Evolutionary conservation across 2,888 invertebrate species (phyloP).

Genomic region (Creontiades dilutus): DNA sequence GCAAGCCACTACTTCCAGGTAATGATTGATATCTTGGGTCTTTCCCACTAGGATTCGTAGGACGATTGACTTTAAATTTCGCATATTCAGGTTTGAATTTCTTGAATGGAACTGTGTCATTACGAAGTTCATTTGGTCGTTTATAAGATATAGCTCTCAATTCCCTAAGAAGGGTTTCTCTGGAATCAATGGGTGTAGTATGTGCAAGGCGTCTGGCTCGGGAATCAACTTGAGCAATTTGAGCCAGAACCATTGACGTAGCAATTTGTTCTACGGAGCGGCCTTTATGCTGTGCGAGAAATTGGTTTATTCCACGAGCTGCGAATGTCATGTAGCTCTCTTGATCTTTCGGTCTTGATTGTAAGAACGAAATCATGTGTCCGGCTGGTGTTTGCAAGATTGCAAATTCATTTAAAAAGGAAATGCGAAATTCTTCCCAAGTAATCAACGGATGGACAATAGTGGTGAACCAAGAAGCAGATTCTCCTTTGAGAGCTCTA

Average conservation of each 20-base stretch:
- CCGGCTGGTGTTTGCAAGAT: slow-evolving; percentile 28
- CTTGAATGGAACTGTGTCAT: not conserved
- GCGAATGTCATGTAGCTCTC: slow-evolving; percentile 38
- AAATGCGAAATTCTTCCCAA: slow-evolving; percentile 33
- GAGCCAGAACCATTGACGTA: slow-evolving; percentile 11
- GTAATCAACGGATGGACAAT: slow-evolving; percentile 33
- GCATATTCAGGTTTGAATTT: slow-evolving; percentile 9
- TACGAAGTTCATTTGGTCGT: not conserved
- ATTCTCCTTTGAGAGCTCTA: slow-evolving; percentile 1
- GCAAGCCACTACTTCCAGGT: not conserved
- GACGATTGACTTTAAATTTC: not conserved
- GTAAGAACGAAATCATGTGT: slow-evolving; percentile 21
- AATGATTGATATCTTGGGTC: not conserved
- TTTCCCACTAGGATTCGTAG: not conserved
- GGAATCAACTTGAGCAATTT: slow-evolving; percentile 47
- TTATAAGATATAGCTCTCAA: slow-evolving; percentile 13
- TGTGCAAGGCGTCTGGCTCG: not conserved
- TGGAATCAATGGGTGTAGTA: not conserved
- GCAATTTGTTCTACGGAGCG: not conserved
- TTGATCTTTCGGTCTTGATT: not conserved
- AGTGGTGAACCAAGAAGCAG: slow-evolving; percentile 31
- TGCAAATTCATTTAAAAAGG: slow-evolving; percentile 17
- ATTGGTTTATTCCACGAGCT: slow-evolving; percentile 9
- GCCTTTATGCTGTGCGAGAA: not conserved
- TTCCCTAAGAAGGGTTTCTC: slow-evolving; percentile 3